A percentile compares a stretch with the other conserved stretches of the same genome.
Evolutionary conservation across 92 coral and sea anemone genomes (phyloP).

Genomic region (Chrysogorgia sp.): DNA sequence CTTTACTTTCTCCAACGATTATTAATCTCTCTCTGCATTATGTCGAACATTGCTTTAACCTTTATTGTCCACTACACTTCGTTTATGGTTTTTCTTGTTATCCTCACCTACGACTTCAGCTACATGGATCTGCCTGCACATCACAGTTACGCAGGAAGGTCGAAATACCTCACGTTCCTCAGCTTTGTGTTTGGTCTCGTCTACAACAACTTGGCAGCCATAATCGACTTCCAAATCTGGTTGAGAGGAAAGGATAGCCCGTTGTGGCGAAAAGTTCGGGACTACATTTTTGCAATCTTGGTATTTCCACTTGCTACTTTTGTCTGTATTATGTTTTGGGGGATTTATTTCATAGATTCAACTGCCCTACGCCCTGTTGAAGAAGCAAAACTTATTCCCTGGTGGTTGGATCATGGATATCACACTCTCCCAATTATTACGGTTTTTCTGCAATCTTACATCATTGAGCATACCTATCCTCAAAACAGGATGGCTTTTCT

Average conservation of each 20-base stretch:
- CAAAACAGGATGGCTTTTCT: conserved; percentile 65
- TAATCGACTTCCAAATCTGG: conserved; percentile 70
- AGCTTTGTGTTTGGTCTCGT: conserved; percentile 82
- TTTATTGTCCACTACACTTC: conserved; percentile 77
- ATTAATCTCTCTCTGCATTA: neutral
- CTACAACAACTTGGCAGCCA: conserved; percentile 81
- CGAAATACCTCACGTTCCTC: conserved; percentile 83
- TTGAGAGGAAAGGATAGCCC: conserved; percentile 70
- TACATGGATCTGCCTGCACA: conserved; percentile 77
- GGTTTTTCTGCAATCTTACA: conserved; percentile 63
- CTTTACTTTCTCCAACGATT: neutral
- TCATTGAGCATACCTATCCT: conserved; percentile 79
- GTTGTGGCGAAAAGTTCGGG: conserved; percentile 71
- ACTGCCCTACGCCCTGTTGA: conserved; percentile 68
- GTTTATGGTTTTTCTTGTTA: conserved; percentile 68
- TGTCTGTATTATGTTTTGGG: conserved; percentile 87
- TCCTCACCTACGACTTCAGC: conserved; percentile 70
- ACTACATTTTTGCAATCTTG: conserved; percentile 72
- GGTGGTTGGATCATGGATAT: conserved; percentile 84
- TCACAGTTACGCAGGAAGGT: conserved; percentile 80
- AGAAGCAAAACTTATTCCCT: conserved; percentile 71
- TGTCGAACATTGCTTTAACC: conserved; percentile 45
- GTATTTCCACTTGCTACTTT: conserved; percentile 80
- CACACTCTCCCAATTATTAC: conserved; percentile 77
- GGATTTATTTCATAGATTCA: conserved; percentile 75